phyloP scores from a whole-genome alignment of 2,888 invertebrate genomes.

The Osmoderma eremita region DNA sequence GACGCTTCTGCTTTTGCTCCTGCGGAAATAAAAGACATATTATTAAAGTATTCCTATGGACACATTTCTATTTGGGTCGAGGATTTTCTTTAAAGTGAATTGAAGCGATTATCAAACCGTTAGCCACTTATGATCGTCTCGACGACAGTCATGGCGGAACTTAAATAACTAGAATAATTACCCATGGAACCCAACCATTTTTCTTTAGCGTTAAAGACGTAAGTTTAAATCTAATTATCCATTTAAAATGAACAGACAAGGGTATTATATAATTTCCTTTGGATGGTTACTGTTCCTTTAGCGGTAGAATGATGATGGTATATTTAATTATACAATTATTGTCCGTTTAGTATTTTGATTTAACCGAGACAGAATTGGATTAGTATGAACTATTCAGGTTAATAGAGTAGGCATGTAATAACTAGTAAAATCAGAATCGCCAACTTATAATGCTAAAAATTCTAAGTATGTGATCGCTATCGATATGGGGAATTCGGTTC shows the following conservation, averaged over 20 bases:
- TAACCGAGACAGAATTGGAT: no score
- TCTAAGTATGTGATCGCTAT: no score
- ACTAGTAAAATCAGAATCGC: no score
- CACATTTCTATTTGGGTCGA: no score
- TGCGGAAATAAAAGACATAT: conserved; percentile 63
- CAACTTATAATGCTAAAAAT: no score
- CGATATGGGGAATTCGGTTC: no score
- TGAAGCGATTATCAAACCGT: conserved; percentile 4
- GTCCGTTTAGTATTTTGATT: no score
- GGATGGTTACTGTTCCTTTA: no score
- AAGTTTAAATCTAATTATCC: conserved; percentile 15
- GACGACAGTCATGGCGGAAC: conserved; percentile 6
- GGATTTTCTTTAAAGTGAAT: background rate
- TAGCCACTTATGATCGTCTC: background rate
- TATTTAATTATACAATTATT: no score
- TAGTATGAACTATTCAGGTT: no score
- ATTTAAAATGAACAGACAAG: background rate
- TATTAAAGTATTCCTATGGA: background rate
- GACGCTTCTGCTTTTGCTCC: conserved; percentile 92
- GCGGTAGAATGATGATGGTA: no score
- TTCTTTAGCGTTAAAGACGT: background rate
- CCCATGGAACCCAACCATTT: background rate
- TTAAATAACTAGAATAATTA: conserved; percentile 13
- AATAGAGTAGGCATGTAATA: no score
- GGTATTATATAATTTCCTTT: background rate